A percentile compares a stretch with the other conserved stretches of the same genome.
Conservation (phyloP, 53 echinoderm and acorn worm species). For the Antedon mediterranea region DNA sequence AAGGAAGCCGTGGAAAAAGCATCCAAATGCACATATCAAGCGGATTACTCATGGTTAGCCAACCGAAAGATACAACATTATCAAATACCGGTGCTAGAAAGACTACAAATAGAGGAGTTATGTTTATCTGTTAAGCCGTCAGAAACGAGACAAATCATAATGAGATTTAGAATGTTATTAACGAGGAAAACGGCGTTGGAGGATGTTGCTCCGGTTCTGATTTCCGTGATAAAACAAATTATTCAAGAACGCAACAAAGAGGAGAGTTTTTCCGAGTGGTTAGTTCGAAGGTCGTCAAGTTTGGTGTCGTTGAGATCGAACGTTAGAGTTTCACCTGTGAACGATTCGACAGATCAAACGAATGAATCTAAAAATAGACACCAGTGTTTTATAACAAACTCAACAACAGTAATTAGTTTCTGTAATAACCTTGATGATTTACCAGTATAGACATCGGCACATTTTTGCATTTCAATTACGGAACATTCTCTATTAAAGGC, state of each 20-base stretch:
- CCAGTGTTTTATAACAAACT: not conserved
- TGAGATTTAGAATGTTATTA: not conserved
- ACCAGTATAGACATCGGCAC: no score
- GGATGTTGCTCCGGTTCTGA: constrained; percentile 69
- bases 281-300: constrained; percentile 63
- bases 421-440: not conserved
- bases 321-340: not conserved
- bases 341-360: not conserved
- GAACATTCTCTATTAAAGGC: no score
- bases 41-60: not conserved
- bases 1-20: not conserved
- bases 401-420: not conserved
- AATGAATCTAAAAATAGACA: not conserved
- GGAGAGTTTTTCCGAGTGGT: constrained; percentile 61
- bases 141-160: not conserved
- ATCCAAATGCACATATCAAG: not conserved
- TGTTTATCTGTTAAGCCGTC: not conserved
- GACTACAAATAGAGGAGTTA: not conserved
- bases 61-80: not conserved
- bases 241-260: constrained; percentile 72
- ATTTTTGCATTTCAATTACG: no score
- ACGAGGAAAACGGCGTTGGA: constrained; percentile 26
- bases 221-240: constrained; percentile 63
- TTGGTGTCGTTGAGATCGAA: constrained; percentile 5
- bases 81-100: not conserved